These are phyloP conservation scores for Eubasilissa splendida DNA, from an alignment of 2,888 invertebrate species.

Conservation along the genomic window DNA sequence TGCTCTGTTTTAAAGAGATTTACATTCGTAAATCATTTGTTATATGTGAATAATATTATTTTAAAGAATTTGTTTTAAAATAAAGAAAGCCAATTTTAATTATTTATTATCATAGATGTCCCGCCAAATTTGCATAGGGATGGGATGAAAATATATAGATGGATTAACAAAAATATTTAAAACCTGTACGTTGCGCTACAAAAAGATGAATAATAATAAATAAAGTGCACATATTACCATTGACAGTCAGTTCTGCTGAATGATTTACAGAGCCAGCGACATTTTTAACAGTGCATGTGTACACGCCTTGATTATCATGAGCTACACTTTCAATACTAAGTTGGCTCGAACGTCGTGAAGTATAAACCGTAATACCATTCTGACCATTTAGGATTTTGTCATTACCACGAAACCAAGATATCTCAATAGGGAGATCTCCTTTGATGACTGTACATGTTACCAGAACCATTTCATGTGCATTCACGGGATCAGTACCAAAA, in stretches of 20 bases:
- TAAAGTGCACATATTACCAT: constrained; percentile 54
- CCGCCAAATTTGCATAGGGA: constrained; percentile 52
- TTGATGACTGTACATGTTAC: constrained; percentile 80
- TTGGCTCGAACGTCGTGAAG: constrained; percentile 69
- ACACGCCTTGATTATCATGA: constrained; percentile 75
- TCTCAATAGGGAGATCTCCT: constrained; percentile 79
- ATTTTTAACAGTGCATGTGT: constrained; percentile 77
- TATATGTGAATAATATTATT: too few relatives aligned
- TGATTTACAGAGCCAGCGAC: constrained; percentile 71
- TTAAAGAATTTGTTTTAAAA: constrained; percentile 30
- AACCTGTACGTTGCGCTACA: too few relatives aligned
- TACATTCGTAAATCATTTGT: too few relatives aligned
- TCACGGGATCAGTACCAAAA: constrained; percentile 81
- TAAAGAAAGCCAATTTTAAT: not conserved
- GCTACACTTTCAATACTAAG: constrained; percentile 72
- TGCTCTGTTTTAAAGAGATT: too few relatives aligned
- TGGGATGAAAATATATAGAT: constrained; percentile 8
- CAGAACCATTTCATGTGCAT: constrained; percentile 82
- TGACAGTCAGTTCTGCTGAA: constrained; percentile 60
- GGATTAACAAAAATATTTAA: not conserved
- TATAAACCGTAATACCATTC: constrained; percentile 69
- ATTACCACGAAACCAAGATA: constrained; percentile 81
- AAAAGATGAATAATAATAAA: not conserved
- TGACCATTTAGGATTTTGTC: constrained; percentile 66
- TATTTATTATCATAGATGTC: constrained; percentile 38